These are phyloP conservation scores for Adelges cooleyi DNA, from an alignment of 1,140 invertebrate species.

Conservation along the genomic window DNA sequence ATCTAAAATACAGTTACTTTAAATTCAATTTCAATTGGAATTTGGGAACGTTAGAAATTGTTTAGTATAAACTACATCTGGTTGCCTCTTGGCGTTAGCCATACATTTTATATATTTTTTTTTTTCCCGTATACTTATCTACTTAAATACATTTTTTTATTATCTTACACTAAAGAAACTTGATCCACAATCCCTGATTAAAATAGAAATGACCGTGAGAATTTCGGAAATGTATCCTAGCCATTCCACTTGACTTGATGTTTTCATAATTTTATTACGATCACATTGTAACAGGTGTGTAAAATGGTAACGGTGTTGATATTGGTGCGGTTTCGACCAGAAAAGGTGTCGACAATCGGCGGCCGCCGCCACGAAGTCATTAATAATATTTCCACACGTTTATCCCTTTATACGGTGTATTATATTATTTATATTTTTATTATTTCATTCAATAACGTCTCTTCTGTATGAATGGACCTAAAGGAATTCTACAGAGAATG, in stretches of 20 bases:
- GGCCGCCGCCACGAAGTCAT: background rate
- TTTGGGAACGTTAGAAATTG: no score
- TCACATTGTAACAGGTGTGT: slow-evolving; percentile 1
- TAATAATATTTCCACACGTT: background rate
- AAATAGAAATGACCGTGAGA: slow-evolving; percentile 5
- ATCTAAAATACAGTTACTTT: no score
- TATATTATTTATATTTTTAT: background rate
- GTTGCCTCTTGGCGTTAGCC: no score
- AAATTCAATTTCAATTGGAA: no score
- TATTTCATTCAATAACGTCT: slow-evolving; percentile 12
- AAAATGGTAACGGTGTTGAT: background rate
- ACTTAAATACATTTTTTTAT: no score
- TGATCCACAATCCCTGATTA: no score
- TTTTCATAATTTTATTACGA: slow-evolving; percentile 1
- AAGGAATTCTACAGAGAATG: background rate
- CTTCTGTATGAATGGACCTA: background rate
- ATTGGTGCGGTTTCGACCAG: slow-evolving; percentile 15
- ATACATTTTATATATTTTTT: no score
- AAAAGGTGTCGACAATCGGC: slow-evolving; percentile 8
- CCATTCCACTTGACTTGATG: slow-evolving; percentile 19
- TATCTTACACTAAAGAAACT: no score
- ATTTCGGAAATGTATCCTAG: background rate
- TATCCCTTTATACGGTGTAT: background rate
- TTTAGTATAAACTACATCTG: no score
- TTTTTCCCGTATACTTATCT: no score